Percentiles rank a stretch among this genome's conserved stretches.
Conservation (phyloP, 2,888 invertebrate genomes). For the Germaria angustata region DNA sequence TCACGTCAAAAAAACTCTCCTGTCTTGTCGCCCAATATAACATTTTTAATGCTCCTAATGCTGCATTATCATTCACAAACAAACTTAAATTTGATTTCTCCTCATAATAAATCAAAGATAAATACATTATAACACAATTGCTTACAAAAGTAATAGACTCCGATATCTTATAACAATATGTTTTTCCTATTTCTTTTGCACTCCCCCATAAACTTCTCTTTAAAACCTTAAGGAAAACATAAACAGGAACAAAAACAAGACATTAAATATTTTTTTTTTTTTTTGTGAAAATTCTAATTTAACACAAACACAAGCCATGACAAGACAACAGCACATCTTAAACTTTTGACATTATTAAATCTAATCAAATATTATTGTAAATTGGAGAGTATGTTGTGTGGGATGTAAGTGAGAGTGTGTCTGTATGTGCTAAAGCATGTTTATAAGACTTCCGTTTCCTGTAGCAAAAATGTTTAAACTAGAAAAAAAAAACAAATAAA, state of each 20-base stretch:
- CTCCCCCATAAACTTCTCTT: slow-evolving; percentile 25
- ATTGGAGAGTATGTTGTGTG: neutral
- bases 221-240: neutral
- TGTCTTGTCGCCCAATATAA: too few relatives aligned
- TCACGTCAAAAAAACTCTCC: too few relatives aligned
- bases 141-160: neutral
- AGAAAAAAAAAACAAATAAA: slow-evolving; percentile 5
- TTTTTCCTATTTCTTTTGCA: neutral
- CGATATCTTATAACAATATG: slow-evolving; percentile 15
- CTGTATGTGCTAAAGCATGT: slow-evolving; percentile 8
- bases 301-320: neutral
- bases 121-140: neutral
- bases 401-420: neutral
- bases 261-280: too few relatives aligned
- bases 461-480: slow-evolving; percentile 1
- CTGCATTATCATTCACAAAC: too few relatives aligned
- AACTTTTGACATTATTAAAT: slow-evolving; percentile 48
- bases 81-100: neutral
- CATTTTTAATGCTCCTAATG: too few relatives aligned
- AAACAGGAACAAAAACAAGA: neutral
- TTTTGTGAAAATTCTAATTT: slow-evolving; percentile 34
- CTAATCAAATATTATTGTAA: slow-evolving; percentile 42
- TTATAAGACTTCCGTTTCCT: slow-evolving; percentile 63
- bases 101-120: neutral
- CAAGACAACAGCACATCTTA: slow-evolving; percentile 11